Evolutionary conservation across 2,113 vertebrate genomes (phyloP).

Genomic region (Atractosteus spatula): DNA sequence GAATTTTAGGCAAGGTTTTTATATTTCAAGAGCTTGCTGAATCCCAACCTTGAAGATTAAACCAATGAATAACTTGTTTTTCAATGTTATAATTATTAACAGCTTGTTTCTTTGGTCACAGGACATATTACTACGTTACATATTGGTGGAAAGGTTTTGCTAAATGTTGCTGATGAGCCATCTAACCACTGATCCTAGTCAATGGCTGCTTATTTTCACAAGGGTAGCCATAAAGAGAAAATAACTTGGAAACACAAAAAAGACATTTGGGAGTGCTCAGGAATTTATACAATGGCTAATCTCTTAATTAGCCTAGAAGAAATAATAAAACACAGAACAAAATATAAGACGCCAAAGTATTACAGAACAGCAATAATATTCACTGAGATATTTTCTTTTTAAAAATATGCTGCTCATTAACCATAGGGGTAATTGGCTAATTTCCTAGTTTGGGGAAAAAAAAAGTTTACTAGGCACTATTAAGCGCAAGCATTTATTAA

Average conservation of each 20-base stretch:
- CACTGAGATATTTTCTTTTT: constrained; percentile 36
- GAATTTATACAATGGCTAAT: constrained; percentile 67
- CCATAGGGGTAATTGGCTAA: constrained; percentile 51
- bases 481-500: constrained; percentile 61
- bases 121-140: not conserved
- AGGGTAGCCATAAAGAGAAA: constrained; percentile 37
- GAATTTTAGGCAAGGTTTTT: too few species aligned
- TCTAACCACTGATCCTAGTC: constrained; percentile 38
- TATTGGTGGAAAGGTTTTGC: not conserved
- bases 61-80: too few species aligned
- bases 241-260: constrained; percentile 56
- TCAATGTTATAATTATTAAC: not conserved
- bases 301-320: constrained; percentile 72
- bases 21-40: too few species aligned
- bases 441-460: constrained; percentile 59
- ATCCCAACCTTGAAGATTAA: too few species aligned
- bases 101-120: not conserved
- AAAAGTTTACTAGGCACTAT: constrained; percentile 56
- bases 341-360: constrained; percentile 58
- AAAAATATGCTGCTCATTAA: constrained; percentile 64
- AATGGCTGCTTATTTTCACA: constrained; percentile 28
- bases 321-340: constrained; percentile 64
- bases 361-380: constrained; percentile 62
- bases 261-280: constrained; percentile 46
- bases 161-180: not conserved